Base-by-base conservation (phyloP, 2,888 invertebrate genomes). In the Melieria picta region DNA sequence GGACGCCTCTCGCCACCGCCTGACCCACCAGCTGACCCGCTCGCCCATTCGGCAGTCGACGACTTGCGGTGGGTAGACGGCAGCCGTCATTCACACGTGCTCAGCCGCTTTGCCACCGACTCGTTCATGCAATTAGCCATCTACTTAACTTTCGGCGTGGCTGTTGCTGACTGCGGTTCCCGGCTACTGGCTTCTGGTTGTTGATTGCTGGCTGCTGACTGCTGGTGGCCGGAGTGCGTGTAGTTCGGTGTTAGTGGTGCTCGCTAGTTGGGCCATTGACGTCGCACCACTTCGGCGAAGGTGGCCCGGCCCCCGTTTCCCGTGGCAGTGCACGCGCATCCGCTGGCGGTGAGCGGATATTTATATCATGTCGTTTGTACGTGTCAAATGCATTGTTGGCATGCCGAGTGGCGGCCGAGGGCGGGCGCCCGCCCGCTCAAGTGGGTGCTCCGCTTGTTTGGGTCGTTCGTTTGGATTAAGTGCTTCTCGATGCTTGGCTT, bases 301-400 rank as follows among this genome's bases (percentile, higher is more conserved):
- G 30, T 30, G 30, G 30, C 30, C 30, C 30, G 1, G 16, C 16
- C 16, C 16, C 16, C 16, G 16, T 16, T n/a, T n/a, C n/a, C n/a
- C n/a, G n/a, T n/a, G n/a, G n/a, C n/a, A 1, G 16, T 30, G 30
- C 30, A 30, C 3, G 30, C 30, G 30, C 30, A 30, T 30, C 30
- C 30, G 30, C 30, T 2, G 30, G 30, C 30, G 30, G 30, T 2
- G 30, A 30, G 30, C 30, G 30, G 30, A 30, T 64, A 64, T 64
- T 64, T 64, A 64, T 64, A n/a, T 16, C 47, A 1, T 43, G 52
- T 64, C 63, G 63, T 64, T 64, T 64, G 63, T 64, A 64, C 63
- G 50, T 64, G 63, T 64, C 63, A 64, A 50, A 64, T 42, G 47
- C 13, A 30, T 30, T 30, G 30, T 30, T 30, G 30, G 30, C 45